Conservation (phyloP, 2,888 invertebrate species). For the Sarcophaga caerulescens region DNA sequence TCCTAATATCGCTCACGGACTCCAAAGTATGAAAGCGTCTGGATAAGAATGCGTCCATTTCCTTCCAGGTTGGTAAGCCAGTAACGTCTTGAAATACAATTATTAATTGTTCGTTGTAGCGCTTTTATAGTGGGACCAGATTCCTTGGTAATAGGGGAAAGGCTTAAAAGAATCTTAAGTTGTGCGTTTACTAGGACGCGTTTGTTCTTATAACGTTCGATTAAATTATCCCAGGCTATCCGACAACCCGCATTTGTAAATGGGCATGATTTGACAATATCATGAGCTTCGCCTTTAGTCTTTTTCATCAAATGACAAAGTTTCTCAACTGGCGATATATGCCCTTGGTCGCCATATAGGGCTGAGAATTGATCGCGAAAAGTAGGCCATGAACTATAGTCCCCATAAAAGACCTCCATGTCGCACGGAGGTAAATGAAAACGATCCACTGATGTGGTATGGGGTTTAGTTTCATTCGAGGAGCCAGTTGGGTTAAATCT, state of each 20-base stretch:
- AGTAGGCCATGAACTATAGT: not conserved
- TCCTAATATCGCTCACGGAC: no score
- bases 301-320: not conserved
- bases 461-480: no score
- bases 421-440: no score
- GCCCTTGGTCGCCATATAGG: not conserved
- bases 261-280: no score
- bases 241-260: no score
- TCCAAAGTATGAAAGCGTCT: not conserved
- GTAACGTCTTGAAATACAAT: not conserved
- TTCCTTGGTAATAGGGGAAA: not conserved
- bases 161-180: no score
- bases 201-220: not conserved
- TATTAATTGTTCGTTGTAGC: not conserved
- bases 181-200: no score
- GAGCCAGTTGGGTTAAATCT: no score
- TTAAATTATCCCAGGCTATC: no score
- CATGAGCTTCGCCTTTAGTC: no score
- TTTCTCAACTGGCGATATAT: not conserved
- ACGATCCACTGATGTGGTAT: no score
- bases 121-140: not conserved
- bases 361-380: not conserved
- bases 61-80: not conserved
- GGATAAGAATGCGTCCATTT: not conserved
- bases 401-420: no score